Evolutionary conservation across 2,888 invertebrate species (phyloP), one percentile per base, ranked within the genome.

Genomic region (Andricus curvator): DNA sequence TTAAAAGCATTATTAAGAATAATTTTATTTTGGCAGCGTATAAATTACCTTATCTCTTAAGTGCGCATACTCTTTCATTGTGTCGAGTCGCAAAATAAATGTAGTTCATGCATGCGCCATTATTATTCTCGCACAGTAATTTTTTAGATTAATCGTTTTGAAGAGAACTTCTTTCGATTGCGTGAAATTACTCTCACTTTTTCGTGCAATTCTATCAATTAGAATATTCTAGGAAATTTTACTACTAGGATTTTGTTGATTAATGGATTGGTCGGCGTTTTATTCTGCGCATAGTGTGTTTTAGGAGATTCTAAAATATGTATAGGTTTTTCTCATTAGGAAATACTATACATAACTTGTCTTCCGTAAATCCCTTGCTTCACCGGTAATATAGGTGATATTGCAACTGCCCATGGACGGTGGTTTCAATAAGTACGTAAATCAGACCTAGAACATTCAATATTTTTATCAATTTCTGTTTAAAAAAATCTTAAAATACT

Each of bases 391-490:
- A 20, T 74, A 15, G 33, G 4, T n/a, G 33, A 51, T 2, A 37
- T 25, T 74, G n/a, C 15, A 74, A n/a, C 13, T 51, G 33, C 4
- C 20, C 37, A 37, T 74, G 74, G 74, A 60, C 37, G 56, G 56
- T 74, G 20, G n/a, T 74, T 74, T 56, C 13, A 15, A n/a, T 60
- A 74, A 74, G 74, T 74, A 74, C 56, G n/a, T 56, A 56, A 13
- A n/a, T n/a, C 56, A 22, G 56, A 22, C 37, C 74, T 74, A 15
- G 2, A 74, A 56, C 60, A 56, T 33, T 37, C 15, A 60, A 74
- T n/a, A 56, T 11, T 33, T 15, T n/a, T 22, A 22, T 22, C 0
- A 60, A 60, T 22, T 22, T 11, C 3, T n/a, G 8, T 22, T 20
- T 56, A 0, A 56, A 11, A n/a, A n/a, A 56, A 56, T 20, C 1